Conservation (phyloP, 2,888 invertebrate species). For the Suillia variegata region DNA sequence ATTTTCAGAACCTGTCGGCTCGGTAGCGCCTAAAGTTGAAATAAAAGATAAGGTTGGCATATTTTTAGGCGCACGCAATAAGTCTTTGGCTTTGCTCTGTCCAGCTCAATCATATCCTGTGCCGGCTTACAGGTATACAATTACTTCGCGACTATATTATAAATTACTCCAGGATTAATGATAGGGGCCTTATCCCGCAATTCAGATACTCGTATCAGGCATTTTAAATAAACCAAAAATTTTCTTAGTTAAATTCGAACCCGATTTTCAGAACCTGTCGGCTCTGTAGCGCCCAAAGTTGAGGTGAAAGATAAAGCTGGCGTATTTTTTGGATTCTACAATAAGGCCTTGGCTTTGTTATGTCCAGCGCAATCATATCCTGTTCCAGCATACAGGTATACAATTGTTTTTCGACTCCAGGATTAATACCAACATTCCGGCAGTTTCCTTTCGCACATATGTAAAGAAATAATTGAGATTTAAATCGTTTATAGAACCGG, state of each 20-base stretch:
- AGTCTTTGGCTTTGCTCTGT: conserved; percentile 63
- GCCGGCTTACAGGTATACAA: conserved; percentile 67
- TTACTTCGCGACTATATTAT: too few relatives aligned
- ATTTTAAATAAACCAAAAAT: neutral
- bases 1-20: conserved; percentile 62
- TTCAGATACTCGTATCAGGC: neutral
- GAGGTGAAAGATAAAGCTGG: conserved; percentile 68
- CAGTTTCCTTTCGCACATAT: conserved; percentile 10
- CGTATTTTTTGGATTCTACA: conserved; percentile 38
- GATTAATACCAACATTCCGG: conserved; percentile 26
- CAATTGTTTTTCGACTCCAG: neutral
- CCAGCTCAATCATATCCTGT: conserved; percentile 72
- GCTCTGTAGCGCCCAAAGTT: conserved; percentile 68
- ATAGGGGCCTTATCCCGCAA: conserved; percentile 12
- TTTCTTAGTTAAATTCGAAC: neutral
- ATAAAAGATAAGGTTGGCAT: conserved; percentile 65
- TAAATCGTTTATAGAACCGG: conserved; percentile 51
- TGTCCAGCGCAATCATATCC: neutral
- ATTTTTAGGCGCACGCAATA: conserved; percentile 36
- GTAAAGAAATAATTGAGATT: neutral
- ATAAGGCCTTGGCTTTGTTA: conserved; percentile 44
- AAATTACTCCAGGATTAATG: too few relatives aligned
- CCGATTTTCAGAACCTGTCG: conserved; percentile 64
- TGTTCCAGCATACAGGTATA: neutral
- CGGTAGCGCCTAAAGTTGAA: conserved; percentile 69